These are phyloP conservation scores for Cerastoderma edule DNA, from an alignment of 2,888 invertebrate genomes.

Conservation along the genomic window DNA sequence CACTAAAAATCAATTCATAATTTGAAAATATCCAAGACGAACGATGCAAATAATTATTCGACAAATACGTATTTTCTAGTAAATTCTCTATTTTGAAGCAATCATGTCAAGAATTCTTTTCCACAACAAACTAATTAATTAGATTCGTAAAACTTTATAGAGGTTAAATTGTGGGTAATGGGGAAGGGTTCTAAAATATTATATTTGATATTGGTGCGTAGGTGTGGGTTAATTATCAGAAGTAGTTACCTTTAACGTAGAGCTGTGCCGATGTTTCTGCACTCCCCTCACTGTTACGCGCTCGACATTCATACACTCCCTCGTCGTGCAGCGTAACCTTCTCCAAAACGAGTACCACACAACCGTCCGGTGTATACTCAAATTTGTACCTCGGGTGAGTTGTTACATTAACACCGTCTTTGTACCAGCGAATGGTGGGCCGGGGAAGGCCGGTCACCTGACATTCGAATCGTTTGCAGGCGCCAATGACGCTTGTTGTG, in stretches of 20 bases:
- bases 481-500: slow-evolving; percentile 65
- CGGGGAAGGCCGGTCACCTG: slow-evolving; percentile 81
- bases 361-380: slow-evolving; percentile 73
- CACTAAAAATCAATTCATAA: no score
- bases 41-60: no score
- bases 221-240: slow-evolving; percentile 14
- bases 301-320: slow-evolving; percentile 81
- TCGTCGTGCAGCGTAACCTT: slow-evolving; percentile 78
- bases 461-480: slow-evolving; percentile 81
- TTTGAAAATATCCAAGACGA: no score
- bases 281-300: slow-evolving; percentile 82
- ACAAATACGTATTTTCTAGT: no score
- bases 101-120: no score
- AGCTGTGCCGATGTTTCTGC: slow-evolving; percentile 82
- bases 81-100: no score
- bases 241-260: slow-evolving; percentile 78
- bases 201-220: no score
- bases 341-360: slow-evolving; percentile 79
- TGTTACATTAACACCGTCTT: slow-evolving; percentile 82
- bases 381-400: slow-evolving; percentile 74
- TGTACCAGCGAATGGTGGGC: slow-evolving; percentile 82
- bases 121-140: no score
- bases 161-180: no score
- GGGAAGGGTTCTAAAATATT: no score
- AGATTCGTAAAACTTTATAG: no score